These are phyloP conservation scores for Drosophila saltans DNA, from an alignment of 1,140 invertebrate species.

Conservation along the genomic window DNA sequence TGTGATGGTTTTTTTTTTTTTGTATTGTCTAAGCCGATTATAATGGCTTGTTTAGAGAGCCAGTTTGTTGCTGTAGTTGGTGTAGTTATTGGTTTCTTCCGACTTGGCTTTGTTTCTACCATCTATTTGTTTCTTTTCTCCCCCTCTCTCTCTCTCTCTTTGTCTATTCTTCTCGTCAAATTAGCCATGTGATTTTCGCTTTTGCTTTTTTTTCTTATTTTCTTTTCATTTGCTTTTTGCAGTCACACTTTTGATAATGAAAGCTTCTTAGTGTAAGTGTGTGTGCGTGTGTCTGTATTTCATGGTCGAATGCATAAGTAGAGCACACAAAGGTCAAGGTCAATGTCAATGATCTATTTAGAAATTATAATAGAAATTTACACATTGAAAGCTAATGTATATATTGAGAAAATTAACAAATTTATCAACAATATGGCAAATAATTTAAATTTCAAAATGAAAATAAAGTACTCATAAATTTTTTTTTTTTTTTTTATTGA, in stretches of 20 bases:
- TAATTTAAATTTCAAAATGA: too few relatives aligned
- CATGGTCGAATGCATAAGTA: constrained; percentile 48
- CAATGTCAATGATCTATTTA: constrained; percentile 47
- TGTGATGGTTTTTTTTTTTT: background rate
- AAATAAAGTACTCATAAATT: too few relatives aligned
- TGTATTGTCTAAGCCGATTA: constrained; percentile 59
- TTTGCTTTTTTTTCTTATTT: constrained; percentile 31
- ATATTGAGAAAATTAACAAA: too few relatives aligned
- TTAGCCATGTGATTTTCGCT: constrained; percentile 44
- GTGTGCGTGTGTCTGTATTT: background rate
- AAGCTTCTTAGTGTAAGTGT: constrained; percentile 40
- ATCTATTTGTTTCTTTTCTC: background rate
- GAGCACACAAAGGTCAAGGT: constrained; percentile 60
- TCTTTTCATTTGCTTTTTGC: constrained; percentile 46
- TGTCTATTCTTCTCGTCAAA: constrained; percentile 10
- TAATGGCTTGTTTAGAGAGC: constrained; percentile 43
- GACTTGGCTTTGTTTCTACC: constrained; percentile 14
- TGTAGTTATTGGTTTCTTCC: constrained; percentile 31
- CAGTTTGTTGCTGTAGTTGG: background rate
- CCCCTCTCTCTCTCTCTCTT: background rate
- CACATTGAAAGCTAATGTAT: background rate
- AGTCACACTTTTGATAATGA: constrained; percentile 56
- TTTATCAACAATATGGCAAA: too few relatives aligned
- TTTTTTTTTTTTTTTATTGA: too few relatives aligned
- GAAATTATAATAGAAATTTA: constrained; percentile 8